phyloP scores from a whole-genome alignment of 1,140 invertebrate species.

The Drosophila nikananu region DNA sequence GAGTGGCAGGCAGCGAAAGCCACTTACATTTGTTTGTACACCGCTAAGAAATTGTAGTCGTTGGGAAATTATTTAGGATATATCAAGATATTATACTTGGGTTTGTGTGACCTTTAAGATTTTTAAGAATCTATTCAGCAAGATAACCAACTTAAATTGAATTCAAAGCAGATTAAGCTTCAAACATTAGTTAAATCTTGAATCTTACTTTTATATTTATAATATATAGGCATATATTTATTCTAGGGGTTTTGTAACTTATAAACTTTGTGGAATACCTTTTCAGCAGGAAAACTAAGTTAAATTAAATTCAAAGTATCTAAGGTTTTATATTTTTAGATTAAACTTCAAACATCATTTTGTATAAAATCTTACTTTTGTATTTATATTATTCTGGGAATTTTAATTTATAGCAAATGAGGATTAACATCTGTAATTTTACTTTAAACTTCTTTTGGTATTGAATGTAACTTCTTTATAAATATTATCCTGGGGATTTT shows the following conservation, averaged over 20 bases:
- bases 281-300: background rate
- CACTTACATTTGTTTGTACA: conserved; percentile 27
- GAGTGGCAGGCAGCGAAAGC: conserved; percentile 48
- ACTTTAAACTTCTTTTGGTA: too few relatives aligned
- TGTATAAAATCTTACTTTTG: too few relatives aligned
- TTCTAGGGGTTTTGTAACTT: fast-evolving
- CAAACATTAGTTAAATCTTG: background rate
- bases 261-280: background rate
- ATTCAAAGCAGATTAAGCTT: too few relatives aligned
- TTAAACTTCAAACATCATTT: too few relatives aligned
- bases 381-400: too few relatives aligned
- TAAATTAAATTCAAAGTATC: background rate
- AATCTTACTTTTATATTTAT: background rate
- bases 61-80: background rate
- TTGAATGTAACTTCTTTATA: too few relatives aligned
- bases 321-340: background rate
- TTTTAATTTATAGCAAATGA: background rate
- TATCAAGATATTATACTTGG: background rate
- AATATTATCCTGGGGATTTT: too few relatives aligned
- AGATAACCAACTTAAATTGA: background rate
- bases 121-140: background rate
- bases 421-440: background rate
- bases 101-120: background rate
- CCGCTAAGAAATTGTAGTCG: background rate
- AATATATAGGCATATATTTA: too few relatives aligned